Evolutionary conservation across 2,888 invertebrate species (phyloP).

Genomic region (Drosophila demipolita): DNA sequence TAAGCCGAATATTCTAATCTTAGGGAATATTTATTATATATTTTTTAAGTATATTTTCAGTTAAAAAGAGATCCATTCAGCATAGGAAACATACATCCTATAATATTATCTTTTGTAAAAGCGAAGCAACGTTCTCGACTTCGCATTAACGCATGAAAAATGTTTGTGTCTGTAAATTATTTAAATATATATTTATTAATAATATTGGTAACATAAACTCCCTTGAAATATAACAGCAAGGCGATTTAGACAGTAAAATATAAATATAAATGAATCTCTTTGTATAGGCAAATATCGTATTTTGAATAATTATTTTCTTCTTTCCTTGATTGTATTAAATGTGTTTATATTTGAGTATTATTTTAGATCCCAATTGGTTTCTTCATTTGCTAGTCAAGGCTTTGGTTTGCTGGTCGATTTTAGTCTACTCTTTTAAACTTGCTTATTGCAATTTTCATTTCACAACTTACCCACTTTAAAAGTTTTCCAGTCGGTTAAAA

Average conservation of each 20-base stretch:
- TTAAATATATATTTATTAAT: neutral
- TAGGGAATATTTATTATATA: neutral
- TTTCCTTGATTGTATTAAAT: too few relatives aligned
- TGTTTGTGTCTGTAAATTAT: neutral
- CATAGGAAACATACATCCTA: neutral
- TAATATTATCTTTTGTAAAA: neutral
- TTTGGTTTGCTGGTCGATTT: neutral
- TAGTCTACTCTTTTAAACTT: neutral
- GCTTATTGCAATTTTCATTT: neutral
- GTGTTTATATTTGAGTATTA: too few relatives aligned
- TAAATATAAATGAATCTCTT: too few relatives aligned
- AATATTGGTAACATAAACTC: neutral
- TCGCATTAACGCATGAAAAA: neutral
- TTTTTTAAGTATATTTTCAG: neutral
- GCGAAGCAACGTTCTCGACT: neutral
- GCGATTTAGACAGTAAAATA: too few relatives aligned
- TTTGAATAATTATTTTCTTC: too few relatives aligned
- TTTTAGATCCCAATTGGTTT: too few relatives aligned
- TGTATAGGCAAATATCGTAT: too few relatives aligned
- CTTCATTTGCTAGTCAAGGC: neutral
- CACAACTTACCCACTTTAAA: constrained; percentile 3
- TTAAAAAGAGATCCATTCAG: neutral
- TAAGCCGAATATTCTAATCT: neutral
- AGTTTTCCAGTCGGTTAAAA: neutral
- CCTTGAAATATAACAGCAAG: too few relatives aligned